Evolutionary conservation across 2,797 vertebrate species (phyloP), one percentile per base, ranked within the genome.

Genomic region (Gymnoscopelus microlampas): DNA sequence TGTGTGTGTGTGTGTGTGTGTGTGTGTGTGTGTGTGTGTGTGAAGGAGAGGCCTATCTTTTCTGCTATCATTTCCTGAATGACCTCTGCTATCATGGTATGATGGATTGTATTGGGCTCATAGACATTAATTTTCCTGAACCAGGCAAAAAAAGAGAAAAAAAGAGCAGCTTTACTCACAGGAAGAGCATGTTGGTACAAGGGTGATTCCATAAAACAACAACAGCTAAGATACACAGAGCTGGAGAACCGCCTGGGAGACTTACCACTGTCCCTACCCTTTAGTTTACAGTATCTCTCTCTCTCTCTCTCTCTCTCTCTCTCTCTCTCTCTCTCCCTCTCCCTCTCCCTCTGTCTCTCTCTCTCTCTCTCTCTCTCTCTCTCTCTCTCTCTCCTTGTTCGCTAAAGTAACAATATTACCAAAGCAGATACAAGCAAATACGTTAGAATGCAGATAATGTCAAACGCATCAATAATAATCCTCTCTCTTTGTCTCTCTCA

Each of bases 71-170:
- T 94, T 94, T 94, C 89, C 92, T 93, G 90, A 93, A 94, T 94
- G 93, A 94, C 94, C 94, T 95, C 92, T 94, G 91, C 94, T 92
- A 93, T 95, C 94, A 95, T 76, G 71, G 78, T 86, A 88, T 95
- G 94, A 94, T 94, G 93, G 93, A 94, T 95, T 93, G 89, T 91
- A 91, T 94, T 91, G 89, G 79, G 82, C 89, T 90, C 88, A 87
- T 90, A 91, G 89, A 94, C 94, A 94, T 95, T 94, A 91, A 94
- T 95, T 95, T 94, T 94, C 93, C 90, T 83, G 93, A 92, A 92
- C 91, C 89, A 89, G 91, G 89, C 86, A 88, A 90, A 92, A 90
- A 76, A 71, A 55, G 49, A 73, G 64, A 73, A 84, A 80, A 76
- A 78, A 77, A 88, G 85, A 84, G 35, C 35, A 87, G 76, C 81